phyloP scores from a whole-genome alignment of 2,888 invertebrate genomes.

The Palloptera scutellata region DNA sequence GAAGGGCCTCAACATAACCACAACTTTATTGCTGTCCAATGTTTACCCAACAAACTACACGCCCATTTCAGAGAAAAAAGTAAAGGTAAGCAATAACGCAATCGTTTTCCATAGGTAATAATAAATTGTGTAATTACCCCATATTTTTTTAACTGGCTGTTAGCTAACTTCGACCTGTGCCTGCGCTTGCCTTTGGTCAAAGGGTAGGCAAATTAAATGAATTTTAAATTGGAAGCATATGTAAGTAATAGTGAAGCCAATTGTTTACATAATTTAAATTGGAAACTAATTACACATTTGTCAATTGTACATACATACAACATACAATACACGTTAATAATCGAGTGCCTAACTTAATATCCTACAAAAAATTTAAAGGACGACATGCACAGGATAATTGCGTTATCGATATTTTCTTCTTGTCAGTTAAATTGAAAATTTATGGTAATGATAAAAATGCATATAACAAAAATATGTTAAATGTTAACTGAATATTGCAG shows the following conservation, averaged over 20 bases:
- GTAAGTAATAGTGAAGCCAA: constrained; percentile 50
- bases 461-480: too few species aligned
- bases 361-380: too few species aligned
- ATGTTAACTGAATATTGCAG: too few species aligned
- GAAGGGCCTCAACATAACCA: not conserved
- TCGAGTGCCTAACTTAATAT: too few species aligned
- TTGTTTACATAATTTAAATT: constrained; percentile 55
- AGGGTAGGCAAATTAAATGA: constrained; percentile 41
- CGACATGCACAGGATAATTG: not conserved
- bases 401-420: not conserved
- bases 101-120: not conserved
- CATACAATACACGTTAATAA: not conserved
- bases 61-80: constrained; percentile 42
- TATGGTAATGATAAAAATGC: too few species aligned
- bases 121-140: constrained; percentile 54
- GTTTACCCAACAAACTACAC: constrained; percentile 58
- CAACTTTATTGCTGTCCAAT: constrained; percentile 44
- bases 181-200: constrained; percentile 22
- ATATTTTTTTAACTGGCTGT: constrained; percentile 38
- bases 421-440: too few species aligned
- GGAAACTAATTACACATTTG: constrained; percentile 52
- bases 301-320: constrained; percentile 39
- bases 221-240: constrained; percentile 37
- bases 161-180: constrained; percentile 8
- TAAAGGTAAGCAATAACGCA: not conserved